Conservation (phyloP, 2,888 invertebrate species). For the Yponomeuta plumbellus region DNA sequence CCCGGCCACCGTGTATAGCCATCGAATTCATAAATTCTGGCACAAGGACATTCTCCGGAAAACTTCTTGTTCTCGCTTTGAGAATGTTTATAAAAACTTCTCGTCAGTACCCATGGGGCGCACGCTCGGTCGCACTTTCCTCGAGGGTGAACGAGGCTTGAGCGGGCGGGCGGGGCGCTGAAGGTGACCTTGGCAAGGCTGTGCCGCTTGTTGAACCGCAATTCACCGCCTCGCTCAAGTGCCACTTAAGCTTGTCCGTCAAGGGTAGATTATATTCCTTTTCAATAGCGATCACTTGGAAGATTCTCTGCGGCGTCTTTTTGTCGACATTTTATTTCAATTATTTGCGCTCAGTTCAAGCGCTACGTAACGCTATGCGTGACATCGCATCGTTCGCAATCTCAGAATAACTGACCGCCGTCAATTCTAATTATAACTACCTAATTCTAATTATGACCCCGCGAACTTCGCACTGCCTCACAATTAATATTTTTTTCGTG, state of each 20-base stretch:
- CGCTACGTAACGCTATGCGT: constrained; percentile 24
- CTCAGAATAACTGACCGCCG: constrained; percentile 66
- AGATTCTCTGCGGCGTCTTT: not conserved
- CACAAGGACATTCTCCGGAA: too few species aligned
- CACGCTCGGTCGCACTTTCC: not conserved
- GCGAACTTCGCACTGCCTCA: constrained; percentile 27
- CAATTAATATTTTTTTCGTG: too few species aligned
- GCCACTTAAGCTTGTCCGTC: not conserved
- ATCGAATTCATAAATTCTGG: too few species aligned
- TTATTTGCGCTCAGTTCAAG: constrained; percentile 7
- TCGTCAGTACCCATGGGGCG: not conserved
- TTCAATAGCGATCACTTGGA: not conserved
- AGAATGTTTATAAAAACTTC: too few species aligned
- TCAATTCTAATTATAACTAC: constrained; percentile 62
- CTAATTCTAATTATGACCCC: too few species aligned
- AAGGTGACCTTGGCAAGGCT: constrained; percentile 13
- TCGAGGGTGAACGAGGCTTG: not conserved
- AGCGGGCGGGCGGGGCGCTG: not conserved
- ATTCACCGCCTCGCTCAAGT: not conserved
- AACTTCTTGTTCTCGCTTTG: too few species aligned
- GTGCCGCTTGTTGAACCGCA: not conserved
- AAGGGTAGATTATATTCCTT: too few species aligned
- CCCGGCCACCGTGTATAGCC: too few species aligned
- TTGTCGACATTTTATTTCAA: constrained; percentile 1
- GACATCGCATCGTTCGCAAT: constrained; percentile 59